Evolutionary conservation across 2,888 invertebrate species (phyloP).

Genomic region (Euzetes globulus): DNA sequence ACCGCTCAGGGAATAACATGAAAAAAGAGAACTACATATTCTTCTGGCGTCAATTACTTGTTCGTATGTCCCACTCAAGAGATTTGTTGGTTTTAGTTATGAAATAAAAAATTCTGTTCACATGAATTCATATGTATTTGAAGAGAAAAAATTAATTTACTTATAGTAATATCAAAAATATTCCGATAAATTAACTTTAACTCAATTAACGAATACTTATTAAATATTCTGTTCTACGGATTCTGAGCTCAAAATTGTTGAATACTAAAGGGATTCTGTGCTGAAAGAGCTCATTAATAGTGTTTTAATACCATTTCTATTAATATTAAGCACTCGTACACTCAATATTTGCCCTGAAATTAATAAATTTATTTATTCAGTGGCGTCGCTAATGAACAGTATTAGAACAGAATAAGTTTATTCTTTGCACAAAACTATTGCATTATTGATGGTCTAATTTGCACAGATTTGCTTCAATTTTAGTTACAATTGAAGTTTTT

Average conservation of each 20-base stretch:
- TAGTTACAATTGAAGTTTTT: too few relatives aligned
- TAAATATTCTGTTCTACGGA: background rate
- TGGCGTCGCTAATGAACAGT: background rate
- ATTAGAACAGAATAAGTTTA: background rate
- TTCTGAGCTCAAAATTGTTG: background rate
- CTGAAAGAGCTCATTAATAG: background rate
- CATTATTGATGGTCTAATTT: too few relatives aligned
- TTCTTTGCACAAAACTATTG: too few relatives aligned
- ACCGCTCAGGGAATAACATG: background rate
- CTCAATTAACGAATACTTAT: background rate
- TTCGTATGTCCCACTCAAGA: background rate
- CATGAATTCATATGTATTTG: too few relatives aligned
- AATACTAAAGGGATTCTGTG: background rate
- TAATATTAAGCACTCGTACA: background rate
- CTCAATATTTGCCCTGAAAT: background rate
- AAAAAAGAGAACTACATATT: too few relatives aligned
- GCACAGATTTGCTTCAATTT: too few relatives aligned
- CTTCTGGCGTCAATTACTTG: background rate
- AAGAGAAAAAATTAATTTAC: too few relatives aligned
- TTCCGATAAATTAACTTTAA: background rate
- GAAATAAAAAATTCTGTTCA: too few relatives aligned
- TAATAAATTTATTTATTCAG: background rate
- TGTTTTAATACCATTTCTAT: background rate
- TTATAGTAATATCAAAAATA: background rate
- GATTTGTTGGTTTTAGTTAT: background rate